Conservation (phyloP, 1,140 invertebrate species). For the Drosophila lacteicornis region DNA sequence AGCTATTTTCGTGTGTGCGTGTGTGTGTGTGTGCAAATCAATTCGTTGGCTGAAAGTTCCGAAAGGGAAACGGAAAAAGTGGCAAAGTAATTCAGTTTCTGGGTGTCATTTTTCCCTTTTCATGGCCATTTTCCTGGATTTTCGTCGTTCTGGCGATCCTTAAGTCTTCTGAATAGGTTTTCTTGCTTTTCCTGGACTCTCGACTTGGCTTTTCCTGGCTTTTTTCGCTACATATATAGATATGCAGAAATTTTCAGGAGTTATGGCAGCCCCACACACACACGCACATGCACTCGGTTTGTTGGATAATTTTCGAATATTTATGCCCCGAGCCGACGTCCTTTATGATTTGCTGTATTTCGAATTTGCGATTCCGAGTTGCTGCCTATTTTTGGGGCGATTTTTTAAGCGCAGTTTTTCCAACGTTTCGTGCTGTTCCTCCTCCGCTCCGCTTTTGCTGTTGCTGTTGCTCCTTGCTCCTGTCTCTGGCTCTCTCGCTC, state of each 20-base stretch:
- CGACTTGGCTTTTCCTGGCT: not conserved
- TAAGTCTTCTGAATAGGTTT: slow-evolving; percentile 5
- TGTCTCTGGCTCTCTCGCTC: slow-evolving; percentile 31
- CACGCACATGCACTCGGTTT: slow-evolving; percentile 31
- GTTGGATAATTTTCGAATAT: slow-evolving; percentile 10
- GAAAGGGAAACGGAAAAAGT: slow-evolving; percentile 2
- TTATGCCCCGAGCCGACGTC: slow-evolving; percentile 1
- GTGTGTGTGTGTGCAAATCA: slow-evolving; percentile 23
- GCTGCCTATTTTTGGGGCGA: slow-evolving; percentile 7
- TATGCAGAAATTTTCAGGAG: slow-evolving; percentile 32
- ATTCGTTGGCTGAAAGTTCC: slow-evolving; percentile 19
- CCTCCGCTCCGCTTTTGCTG: slow-evolving; percentile 31
- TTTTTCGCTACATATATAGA: slow-evolving; percentile 1
- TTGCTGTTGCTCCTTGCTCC: slow-evolving; percentile 51
- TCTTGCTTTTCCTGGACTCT: not conserved
- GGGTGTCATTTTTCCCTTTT: slow-evolving; percentile 26
- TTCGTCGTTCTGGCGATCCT: slow-evolving; percentile 2
- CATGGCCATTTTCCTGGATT: slow-evolving; percentile 13
- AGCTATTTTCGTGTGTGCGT: slow-evolving; percentile 14
- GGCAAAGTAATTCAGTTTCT: slow-evolving; percentile 22
- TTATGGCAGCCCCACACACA: slow-evolving; percentile 45
- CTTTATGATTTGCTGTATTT: not conserved
- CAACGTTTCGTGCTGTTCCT: slow-evolving; percentile 31
- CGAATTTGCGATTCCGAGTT: not conserved
- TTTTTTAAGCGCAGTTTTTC: slow-evolving; percentile 17